Percentiles rank a stretch among this genome's conserved stretches.
These are phyloP conservation scores for Peromyscus leucopus DNA, from an alignment of 2,113 vertebrate genomes.

Conservation along the genomic window DNA sequence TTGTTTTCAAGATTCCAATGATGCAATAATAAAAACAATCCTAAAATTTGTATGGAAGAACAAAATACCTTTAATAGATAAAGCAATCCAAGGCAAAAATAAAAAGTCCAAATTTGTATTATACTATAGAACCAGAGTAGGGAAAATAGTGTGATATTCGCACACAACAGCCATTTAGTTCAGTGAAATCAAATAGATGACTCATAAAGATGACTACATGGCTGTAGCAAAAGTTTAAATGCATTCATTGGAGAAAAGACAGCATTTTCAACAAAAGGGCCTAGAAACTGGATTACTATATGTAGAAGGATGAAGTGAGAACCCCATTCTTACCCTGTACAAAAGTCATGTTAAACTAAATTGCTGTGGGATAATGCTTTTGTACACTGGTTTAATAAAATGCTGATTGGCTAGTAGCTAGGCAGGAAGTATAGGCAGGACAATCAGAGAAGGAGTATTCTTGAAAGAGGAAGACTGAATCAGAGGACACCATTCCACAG, in stretches of 20 bases:
- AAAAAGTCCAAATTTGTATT: not conserved
- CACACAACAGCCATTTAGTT: not conserved
- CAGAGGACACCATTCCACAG: no score
- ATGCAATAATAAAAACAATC: not conserved
- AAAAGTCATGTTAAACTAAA: not conserved
- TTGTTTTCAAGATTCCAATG: not conserved
- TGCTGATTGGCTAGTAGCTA: no score
- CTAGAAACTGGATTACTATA: not conserved
- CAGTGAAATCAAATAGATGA: not conserved
- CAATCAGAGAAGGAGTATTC: no score
- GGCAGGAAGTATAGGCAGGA: no score
- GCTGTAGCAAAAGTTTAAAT: not conserved
- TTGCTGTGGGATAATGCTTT: not conserved
- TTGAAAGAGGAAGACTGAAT: no score
- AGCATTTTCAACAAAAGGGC: not conserved
- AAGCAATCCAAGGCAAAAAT: not conserved
- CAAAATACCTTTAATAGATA: not conserved
- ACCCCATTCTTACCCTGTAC: not conserved
- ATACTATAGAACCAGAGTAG: not conserved
- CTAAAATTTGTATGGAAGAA: not conserved
- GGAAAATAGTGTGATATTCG: not conserved
- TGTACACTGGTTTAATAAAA: no score
- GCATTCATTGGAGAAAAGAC: not conserved
- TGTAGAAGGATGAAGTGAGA: not conserved
- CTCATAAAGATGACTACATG: not conserved